Conservation (phyloP, 2,113 vertebrate genomes). For the Megatriorchis doriae region DNA sequence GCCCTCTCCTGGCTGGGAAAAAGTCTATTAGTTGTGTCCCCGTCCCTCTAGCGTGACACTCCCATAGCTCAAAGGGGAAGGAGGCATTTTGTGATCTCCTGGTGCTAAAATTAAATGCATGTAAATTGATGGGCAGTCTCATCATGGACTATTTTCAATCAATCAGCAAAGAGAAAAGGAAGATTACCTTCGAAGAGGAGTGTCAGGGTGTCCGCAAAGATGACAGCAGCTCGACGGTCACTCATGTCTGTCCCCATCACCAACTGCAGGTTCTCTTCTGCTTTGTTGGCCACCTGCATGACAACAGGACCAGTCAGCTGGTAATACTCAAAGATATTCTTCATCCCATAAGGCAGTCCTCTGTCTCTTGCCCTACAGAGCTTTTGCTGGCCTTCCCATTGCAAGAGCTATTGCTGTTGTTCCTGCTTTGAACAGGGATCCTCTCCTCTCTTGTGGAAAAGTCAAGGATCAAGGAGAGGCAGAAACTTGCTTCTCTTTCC, state of each 20-base stretch:
- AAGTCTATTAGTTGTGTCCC: not conserved
- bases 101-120: not conserved
- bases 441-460: not conserved
- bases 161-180: not conserved
- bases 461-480: not conserved
- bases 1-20: not conserved
- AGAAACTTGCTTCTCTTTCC: not conserved
- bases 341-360: not conserved
- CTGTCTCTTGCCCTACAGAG: not conserved
- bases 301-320: not conserved
- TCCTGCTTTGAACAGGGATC: not conserved
- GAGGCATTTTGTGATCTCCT: not conserved
- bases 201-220: constrained; percentile 94
- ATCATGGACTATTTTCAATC: not conserved
- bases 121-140: not conserved
- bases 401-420: not conserved
- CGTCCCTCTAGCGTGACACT: not conserved
- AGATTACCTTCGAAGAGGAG: constrained; percentile 90
- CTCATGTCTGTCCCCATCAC: constrained; percentile 86
- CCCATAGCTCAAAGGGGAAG: not conserved
- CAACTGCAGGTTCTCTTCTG: constrained; percentile 90
- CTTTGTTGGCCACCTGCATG: constrained; percentile 87
- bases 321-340: not conserved
- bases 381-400: not conserved
- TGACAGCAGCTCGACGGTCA: constrained; percentile 87